Evolutionary conservation across 2,797 vertebrate species (phyloP).

Genomic region (Diplodus puntazzo): DNA sequence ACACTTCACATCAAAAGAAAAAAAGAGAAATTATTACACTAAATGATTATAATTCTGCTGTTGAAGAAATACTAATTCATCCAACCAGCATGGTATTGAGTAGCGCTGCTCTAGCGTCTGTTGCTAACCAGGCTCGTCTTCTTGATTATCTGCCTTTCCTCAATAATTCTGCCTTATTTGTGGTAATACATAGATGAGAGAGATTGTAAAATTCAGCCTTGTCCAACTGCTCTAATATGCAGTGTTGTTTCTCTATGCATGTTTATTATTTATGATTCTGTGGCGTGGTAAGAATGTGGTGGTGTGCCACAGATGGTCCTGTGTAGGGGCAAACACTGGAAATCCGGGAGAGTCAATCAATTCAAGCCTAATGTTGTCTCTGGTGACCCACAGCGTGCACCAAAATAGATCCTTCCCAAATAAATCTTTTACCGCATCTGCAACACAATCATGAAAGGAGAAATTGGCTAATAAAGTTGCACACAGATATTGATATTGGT

Average conservation of each 20-base stretch:
- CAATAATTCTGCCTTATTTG: constrained; percentile 22
- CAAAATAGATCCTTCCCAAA: constrained; percentile 27
- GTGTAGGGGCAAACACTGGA: not conserved
- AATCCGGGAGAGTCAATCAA: constrained; percentile 29
- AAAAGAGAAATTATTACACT: not conserved
- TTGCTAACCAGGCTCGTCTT: constrained; percentile 7
- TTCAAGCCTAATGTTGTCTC: constrained; percentile 24
- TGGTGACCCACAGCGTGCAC: constrained; percentile 24
- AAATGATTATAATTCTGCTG: too few relatives aligned
- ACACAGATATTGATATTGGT: not conserved
- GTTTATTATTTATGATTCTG: constrained; percentile 36
- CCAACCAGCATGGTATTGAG: not conserved
- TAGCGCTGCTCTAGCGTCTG: not conserved
- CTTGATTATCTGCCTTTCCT: constrained; percentile 26
- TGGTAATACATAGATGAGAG: constrained; percentile 1
- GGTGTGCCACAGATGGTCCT: not conserved
- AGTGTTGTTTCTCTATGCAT: constrained; percentile 2
- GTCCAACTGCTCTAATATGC: constrained; percentile 11
- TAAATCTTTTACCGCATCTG: not conserved
- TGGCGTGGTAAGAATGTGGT: constrained; percentile 8
- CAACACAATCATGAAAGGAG: not conserved
- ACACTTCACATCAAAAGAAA: not conserved
- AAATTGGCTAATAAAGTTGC: not conserved
- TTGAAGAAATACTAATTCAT: too few relatives aligned
- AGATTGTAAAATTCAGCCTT: constrained; percentile 6